These are phyloP conservation scores for Oreotrochilus melanogaster DNA, from an alignment of 2,113 vertebrate genomes.

Conservation along the genomic window DNA sequence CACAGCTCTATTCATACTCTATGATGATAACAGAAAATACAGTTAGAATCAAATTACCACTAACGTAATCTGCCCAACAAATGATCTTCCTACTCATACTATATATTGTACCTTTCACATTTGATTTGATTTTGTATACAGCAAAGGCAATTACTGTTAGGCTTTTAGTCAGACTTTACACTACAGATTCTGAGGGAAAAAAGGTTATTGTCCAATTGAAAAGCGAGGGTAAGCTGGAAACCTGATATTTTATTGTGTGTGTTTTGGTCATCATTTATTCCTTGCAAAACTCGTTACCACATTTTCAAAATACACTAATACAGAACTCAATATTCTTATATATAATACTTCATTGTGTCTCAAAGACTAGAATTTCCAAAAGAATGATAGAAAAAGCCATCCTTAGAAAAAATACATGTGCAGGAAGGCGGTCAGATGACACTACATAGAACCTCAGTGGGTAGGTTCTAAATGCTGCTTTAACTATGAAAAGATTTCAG, in stretches of 20 bases:
- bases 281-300: rapidly evolving
- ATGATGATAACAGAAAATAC: not conserved
- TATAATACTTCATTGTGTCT: not conserved
- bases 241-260: not conserved
- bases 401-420: not conserved
- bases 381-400: not conserved
- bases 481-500: not conserved
- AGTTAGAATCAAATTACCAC: not conserved
- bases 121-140: not conserved
- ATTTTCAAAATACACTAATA: not conserved
- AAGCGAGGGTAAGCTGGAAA: not conserved
- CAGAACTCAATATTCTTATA: not conserved
- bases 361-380: not conserved
- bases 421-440: not conserved
- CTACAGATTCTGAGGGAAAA: not conserved
- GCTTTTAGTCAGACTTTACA: not conserved
- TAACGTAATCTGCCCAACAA: not conserved
- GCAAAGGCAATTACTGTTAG: not conserved
- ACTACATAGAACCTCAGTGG: not conserved
- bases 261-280: not conserved
- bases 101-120: not conserved
- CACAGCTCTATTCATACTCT: not conserved
- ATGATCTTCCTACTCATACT: not conserved
- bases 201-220: not conserved
- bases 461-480: not conserved